These are phyloP conservation scores for Cantharis rufa DNA, from an alignment of 2,888 invertebrate genomes.

Conservation along the genomic window DNA sequence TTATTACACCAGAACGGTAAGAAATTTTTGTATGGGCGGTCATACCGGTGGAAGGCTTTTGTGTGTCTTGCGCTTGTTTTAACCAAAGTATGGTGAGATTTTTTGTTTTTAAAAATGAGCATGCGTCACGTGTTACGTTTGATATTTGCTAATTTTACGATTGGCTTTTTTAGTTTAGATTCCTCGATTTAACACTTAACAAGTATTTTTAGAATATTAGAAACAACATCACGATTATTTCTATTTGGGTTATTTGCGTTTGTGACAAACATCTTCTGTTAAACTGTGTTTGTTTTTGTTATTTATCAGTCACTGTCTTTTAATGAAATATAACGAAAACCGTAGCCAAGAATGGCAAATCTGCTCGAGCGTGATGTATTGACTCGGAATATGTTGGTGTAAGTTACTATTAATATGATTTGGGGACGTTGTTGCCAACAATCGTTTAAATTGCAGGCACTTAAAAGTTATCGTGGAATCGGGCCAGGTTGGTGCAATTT, in stretches of 20 bases:
- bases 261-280: neutral
- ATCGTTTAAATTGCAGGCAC: too few species aligned
- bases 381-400: neutral
- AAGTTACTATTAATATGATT: neutral
- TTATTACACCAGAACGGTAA: conserved; percentile 53
- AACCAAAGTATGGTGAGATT: neutral
- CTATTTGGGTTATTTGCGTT: neutral
- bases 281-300: too few species aligned
- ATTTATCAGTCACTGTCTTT: neutral
- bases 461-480: too few species aligned
- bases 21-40: conserved; percentile 19
- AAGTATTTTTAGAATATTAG: neutral
- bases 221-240: neutral
- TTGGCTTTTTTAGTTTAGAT: neutral
- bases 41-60: conserved; percentile 3
- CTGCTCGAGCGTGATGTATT: neutral
- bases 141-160: neutral
- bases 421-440: too few species aligned
- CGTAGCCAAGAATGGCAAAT: neutral
- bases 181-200: neutral
- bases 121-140: neutral
- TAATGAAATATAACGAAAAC: neutral
- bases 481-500: too few species aligned
- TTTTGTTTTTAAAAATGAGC: neutral
- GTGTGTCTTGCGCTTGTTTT: neutral